phyloP scores from a whole-genome alignment of 2,797 vertebrate genomes.

The Coreius guichenoti region DNA sequence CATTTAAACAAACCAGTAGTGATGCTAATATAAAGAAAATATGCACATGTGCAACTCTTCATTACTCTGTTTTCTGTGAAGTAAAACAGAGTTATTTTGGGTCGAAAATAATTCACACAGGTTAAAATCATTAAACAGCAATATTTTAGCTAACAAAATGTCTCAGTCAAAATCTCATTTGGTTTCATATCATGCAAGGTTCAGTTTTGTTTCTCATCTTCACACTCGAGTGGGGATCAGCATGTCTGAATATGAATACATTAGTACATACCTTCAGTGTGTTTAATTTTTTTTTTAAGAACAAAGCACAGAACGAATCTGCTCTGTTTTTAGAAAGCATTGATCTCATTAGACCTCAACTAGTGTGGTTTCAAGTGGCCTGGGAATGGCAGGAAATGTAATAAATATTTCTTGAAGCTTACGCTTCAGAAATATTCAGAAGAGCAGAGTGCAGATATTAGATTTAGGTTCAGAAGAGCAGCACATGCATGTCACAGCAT shows the following conservation, averaged over 20 bases:
- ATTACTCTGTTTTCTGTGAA: not conserved
- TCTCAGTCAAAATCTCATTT: not conserved
- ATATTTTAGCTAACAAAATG: not conserved
- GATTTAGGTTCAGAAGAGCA: slow-evolving; percentile 3
- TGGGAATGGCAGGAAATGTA: not conserved
- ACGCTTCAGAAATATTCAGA: not conserved
- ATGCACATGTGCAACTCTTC: not conserved
- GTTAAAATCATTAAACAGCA: not conserved
- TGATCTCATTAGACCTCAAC: slow-evolving; percentile 1
- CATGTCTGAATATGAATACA: slow-evolving; percentile 11
- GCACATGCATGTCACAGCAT: not conserved
- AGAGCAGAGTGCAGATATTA: not conserved
- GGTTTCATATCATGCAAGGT: not conserved
- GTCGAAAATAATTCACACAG: not conserved
- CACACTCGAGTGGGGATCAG: not conserved
- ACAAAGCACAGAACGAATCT: not conserved
- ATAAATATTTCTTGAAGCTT: slow-evolving; percentile 12
- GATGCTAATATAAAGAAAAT: not conserved
- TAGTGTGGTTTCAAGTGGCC: not conserved
- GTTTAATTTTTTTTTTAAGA: not conserved
- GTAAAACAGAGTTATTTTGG: no score
- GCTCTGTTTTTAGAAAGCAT: slow-evolving; percentile 15
- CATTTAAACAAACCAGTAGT: not conserved
- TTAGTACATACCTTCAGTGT: no score
- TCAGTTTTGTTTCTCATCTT: slow-evolving; percentile 5